Evolutionary conservation across 2,113 vertebrate genomes (phyloP).

Genomic region (Poeciliopsis occidentalis): DNA sequence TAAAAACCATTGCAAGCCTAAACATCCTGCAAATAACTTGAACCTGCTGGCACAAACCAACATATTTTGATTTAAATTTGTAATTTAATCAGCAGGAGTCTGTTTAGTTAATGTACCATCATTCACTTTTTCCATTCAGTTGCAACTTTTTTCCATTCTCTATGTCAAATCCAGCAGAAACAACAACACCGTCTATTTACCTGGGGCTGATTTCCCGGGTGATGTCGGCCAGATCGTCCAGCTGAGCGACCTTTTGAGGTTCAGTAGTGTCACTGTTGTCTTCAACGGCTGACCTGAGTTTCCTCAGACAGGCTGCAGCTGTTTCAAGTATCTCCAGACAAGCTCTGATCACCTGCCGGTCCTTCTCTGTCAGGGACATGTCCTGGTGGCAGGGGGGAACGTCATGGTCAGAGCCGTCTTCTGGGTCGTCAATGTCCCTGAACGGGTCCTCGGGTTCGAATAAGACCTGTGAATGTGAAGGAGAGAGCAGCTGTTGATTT

Average conservation of each 20-base stretch:
- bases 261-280: constrained; percentile 77
- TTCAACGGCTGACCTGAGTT: constrained; percentile 81
- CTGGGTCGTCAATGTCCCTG: constrained; percentile 77
- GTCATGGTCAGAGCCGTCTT: constrained; percentile 42
- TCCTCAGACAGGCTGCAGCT: constrained; percentile 88
- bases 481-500: not conserved
- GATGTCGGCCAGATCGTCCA: constrained; percentile 90
- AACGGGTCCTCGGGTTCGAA: constrained; percentile 86
- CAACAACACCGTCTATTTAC: constrained; percentile 57
- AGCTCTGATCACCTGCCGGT: constrained; percentile 83
- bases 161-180: too few relatives aligned
- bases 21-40: not conserved
- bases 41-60: too few relatives aligned
- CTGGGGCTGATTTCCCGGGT: constrained; percentile 88
- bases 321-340: constrained; percentile 90
- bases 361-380: constrained; percentile 88
- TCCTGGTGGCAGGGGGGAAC: constrained; percentile 85
- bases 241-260: constrained; percentile 83
- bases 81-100: too few relatives aligned
- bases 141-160: too few relatives aligned
- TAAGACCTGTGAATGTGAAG: constrained; percentile 78
- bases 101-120: too few relatives aligned
- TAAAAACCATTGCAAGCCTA: not conserved
- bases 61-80: too few relatives aligned
- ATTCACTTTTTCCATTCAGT: too few relatives aligned